Conservation (phyloP, 1,140 invertebrate species). For the Gonioctena quinquepunctata region DNA sequence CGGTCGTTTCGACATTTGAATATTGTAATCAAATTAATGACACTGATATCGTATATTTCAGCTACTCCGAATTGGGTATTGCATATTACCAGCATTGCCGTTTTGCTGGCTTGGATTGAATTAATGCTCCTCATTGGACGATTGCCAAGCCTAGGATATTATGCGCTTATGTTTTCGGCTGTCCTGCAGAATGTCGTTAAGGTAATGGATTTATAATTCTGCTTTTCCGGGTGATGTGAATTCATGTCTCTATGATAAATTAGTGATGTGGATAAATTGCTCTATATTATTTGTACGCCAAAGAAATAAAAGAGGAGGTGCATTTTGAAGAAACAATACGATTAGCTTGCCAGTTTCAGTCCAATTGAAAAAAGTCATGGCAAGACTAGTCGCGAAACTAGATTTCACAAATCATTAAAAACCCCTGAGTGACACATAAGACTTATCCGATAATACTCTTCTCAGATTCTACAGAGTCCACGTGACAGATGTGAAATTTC, state of each 20-base stretch:
- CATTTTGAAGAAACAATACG: too few species aligned
- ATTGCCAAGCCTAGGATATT: constrained; percentile 59
- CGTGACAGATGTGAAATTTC: too few species aligned
- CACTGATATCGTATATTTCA: neutral
- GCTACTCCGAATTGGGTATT: constrained; percentile 48
- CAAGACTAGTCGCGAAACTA: too few species aligned
- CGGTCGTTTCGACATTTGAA: too few species aligned
- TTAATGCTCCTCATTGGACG: constrained; percentile 61
- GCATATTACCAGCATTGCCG: constrained; percentile 55
- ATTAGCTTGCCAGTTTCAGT: too few species aligned
- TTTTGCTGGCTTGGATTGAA: constrained; percentile 61
- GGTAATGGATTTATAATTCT: constrained; percentile 33
- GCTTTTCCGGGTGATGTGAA: neutral
- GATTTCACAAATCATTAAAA: too few species aligned
- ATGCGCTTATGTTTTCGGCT: constrained; percentile 60
- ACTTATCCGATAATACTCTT: too few species aligned
- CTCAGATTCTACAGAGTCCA: too few species aligned
- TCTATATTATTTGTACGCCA: neutral
- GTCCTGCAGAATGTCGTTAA: constrained; percentile 60
- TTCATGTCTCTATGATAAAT: neutral
- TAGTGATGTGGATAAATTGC: neutral
- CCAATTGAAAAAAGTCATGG: too few species aligned
- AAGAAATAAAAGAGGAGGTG: too few species aligned
- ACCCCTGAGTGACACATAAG: too few species aligned
- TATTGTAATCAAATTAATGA: neutral